These are phyloP conservation scores for Hybognathus amarus DNA, from an alignment of 2,797 vertebrate genomes.

Conservation along the genomic window DNA sequence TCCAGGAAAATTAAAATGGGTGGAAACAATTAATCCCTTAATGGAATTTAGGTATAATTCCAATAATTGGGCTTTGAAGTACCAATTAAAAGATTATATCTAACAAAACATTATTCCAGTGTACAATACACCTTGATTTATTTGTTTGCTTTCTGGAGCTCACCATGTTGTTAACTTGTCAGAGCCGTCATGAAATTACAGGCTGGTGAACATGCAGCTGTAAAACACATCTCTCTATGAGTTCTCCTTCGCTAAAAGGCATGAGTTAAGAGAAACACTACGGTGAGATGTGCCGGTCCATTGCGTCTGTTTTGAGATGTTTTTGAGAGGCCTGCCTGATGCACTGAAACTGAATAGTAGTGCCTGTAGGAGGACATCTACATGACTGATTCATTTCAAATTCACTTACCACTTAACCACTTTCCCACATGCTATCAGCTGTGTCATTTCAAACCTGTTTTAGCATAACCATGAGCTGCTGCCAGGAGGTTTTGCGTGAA, in stretches of 20 bases:
- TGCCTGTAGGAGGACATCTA: background rate
- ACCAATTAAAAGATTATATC: background rate
- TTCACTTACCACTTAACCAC: conserved; percentile 3
- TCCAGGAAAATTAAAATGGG: too few species aligned
- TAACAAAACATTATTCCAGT: background rate
- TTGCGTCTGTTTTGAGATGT: background rate
- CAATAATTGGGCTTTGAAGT: background rate
- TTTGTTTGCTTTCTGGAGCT: background rate
- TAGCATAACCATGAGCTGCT: background rate
- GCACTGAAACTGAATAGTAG: background rate
- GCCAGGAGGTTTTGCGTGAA: conserved; percentile 36
- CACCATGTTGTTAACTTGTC: conserved; percentile 9
- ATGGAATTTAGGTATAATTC: background rate
- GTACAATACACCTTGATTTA: background rate
- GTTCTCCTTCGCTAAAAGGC: background rate
- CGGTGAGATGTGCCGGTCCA: background rate
- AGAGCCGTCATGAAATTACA: conserved; percentile 2
- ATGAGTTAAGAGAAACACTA: background rate
- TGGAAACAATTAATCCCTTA: background rate
- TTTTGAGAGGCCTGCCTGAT: background rate
- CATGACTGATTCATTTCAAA: background rate
- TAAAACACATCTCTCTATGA: background rate
- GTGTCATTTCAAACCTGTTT: conserved; percentile 51
- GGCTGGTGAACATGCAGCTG: background rate
- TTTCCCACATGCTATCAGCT: conserved; percentile 41